Percentiles rank a stretch among this genome's conserved stretches.
phyloP scores from a whole-genome alignment of 1,140 invertebrate species.

The Trichonephila inaurata region DNA sequence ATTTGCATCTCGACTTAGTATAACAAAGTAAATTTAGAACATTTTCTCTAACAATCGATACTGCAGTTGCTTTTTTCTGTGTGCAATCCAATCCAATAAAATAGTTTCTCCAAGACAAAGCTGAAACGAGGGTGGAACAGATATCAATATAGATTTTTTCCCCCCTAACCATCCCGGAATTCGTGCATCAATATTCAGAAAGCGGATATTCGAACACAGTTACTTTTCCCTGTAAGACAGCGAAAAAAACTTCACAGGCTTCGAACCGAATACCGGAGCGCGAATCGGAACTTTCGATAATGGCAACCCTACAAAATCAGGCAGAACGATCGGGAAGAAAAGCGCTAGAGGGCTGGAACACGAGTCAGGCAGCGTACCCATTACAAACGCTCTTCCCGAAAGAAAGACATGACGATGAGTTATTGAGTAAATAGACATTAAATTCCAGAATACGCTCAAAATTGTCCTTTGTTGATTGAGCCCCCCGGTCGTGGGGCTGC shows the following conservation, averaged over 20 bases:
- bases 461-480: conserved; percentile 76
- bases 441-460: conserved; percentile 75
- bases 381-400: conserved; percentile 18
- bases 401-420: conserved; percentile 68
- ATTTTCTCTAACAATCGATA: too few species aligned
- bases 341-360: conserved; percentile 43
- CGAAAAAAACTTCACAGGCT: background rate
- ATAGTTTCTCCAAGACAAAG: too few species aligned
- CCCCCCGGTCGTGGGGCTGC: conserved; percentile 2
- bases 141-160: background rate
- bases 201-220: background rate
- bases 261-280: background rate
- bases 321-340: conserved; percentile 20
- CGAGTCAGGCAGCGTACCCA: background rate
- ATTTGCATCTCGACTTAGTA: too few species aligned
- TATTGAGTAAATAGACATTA: conserved; percentile 76
- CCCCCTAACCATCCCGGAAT: background rate
- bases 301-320: conserved; percentile 53
- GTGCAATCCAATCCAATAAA: too few species aligned
- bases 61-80: too few species aligned
- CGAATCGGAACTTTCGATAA: background rate
- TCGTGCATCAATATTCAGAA: background rate
- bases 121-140: too few species aligned
- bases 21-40: too few species aligned
- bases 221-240: background rate